Conservation (phyloP, 2,113 vertebrate species). For the Gambusia affinis region DNA sequence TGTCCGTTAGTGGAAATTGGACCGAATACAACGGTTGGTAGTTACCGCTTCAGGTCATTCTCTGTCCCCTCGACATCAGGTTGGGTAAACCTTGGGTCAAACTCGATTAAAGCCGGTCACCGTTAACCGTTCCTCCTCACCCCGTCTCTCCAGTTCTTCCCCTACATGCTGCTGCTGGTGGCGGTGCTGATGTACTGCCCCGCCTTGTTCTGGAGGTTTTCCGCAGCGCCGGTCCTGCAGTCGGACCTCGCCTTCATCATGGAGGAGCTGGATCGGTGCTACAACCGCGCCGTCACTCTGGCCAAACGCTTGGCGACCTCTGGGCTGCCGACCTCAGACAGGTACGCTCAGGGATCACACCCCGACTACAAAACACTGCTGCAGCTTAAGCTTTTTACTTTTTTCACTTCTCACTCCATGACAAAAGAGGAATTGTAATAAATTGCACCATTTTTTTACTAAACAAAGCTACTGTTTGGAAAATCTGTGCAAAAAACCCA, state of each 20-base stretch:
- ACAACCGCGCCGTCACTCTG: constrained; percentile 91
- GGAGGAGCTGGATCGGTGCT: constrained; percentile 92
- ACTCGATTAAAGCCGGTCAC: neutral
- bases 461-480: no score
- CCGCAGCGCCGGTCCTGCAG: constrained; percentile 85
- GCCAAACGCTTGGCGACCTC: constrained; percentile 77
- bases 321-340: constrained; percentile 46
- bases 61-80: neutral
- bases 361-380: no score
- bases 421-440: no score
- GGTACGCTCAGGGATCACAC: constrained; percentile 37
- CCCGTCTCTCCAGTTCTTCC: constrained; percentile 86
- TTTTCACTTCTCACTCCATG: no score
- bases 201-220: constrained; percentile 90
- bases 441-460: no score
- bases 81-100: neutral
- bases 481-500: no score
- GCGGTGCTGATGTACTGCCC: constrained; percentile 90
- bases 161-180: constrained; percentile 90
- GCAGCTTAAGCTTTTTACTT: no score
- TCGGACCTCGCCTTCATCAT: constrained; percentile 95
- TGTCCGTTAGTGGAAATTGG: neutral
- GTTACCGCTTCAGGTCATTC: neutral
- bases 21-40: neutral
- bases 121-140: neutral